Base-by-base conservation (phyloP, 2,797 vertebrate genomes). In the Nasua narica region DNA sequence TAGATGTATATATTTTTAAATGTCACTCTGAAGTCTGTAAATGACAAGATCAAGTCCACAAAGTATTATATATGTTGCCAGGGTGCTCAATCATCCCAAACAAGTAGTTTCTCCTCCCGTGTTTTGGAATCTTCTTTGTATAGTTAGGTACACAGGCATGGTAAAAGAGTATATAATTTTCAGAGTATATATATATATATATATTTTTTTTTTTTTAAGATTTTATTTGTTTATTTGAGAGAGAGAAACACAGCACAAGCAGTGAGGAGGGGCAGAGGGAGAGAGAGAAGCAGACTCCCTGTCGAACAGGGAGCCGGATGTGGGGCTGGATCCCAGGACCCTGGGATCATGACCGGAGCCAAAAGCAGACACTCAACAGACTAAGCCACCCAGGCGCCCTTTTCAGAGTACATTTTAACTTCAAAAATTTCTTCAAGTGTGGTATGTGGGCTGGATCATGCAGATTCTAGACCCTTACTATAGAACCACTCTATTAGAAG, bases 111-210 rank as follows among this genome's bases (percentile, higher is more conserved):
- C 12, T 21, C 25, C 2, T 6, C 16, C 32, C 43, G 82, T 48
- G 19, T 94, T 91, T 87, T 25, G 91, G 48, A 90, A 54, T 15
- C n/a, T 54, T 91, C 67, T 96, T 94, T 70, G 92, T 8, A 78
- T 7, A 82, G 40, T 29, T 70, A 88, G 27, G 82, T 29, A 91
- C 19, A 87, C 1, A 90, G 46, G 29, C 50, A 62, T 79, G 37
- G 13, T 79, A 69, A 96, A 93, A 62, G n/a, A 84, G 19, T 32
- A 67, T 19, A 27, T 21, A 85, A 13, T 58, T 87, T 90, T 72
- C 54, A 85, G 62, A 65, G 32, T 65, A n/a, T 18, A 3, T 32
- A 29, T 32, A 13, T n/a, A n/a, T n/a, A n/a, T n/a, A n/a, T n/a
- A n/a, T n/a, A n/a, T n/a, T n/a, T n/a, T n/a, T n/a, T n/a, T n/a